Conservation (phyloP, 2,113 vertebrate genomes). For the Vulpes lagopus region DNA sequence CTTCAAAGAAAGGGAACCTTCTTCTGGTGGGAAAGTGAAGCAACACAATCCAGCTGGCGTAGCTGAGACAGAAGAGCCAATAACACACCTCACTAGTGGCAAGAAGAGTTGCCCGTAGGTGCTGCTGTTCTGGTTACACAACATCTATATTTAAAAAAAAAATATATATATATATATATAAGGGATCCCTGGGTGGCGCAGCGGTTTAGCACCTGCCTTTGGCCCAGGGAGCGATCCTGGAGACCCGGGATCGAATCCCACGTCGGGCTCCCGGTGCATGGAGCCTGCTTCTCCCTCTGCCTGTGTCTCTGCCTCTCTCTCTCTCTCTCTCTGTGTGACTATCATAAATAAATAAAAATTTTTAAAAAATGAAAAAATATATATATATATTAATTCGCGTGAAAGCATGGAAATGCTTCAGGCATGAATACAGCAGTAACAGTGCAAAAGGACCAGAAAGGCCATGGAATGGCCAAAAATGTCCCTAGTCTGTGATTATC, state of each 20-base stretch:
- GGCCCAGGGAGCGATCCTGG: too few species aligned
- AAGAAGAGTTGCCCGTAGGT: neutral
- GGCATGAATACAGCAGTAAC: neutral
- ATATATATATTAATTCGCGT: neutral
- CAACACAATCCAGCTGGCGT: neutral
- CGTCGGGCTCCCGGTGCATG: too few species aligned
- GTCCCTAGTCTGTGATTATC: neutral
- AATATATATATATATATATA: too few species aligned
- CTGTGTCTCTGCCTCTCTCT: too few species aligned
- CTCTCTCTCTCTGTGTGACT: too few species aligned
- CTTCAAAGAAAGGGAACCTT: neutral
- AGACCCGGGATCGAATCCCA: too few species aligned
- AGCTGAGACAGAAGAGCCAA: neutral
- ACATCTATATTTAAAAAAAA: neutral
- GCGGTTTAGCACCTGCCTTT: too few species aligned
- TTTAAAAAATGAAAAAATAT: neutral
- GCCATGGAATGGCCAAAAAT: neutral
- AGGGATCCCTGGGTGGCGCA: neutral
- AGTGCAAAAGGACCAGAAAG: neutral
- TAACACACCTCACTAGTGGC: neutral
- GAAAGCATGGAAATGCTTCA: neutral
- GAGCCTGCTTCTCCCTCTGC: too few species aligned
- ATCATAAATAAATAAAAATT: too few species aligned
- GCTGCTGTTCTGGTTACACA: conserved; percentile 17
- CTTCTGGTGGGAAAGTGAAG: neutral